Base-by-base conservation (phyloP, 2,888 invertebrate genomes). In the Callyntrura guangdongensis region DNA sequence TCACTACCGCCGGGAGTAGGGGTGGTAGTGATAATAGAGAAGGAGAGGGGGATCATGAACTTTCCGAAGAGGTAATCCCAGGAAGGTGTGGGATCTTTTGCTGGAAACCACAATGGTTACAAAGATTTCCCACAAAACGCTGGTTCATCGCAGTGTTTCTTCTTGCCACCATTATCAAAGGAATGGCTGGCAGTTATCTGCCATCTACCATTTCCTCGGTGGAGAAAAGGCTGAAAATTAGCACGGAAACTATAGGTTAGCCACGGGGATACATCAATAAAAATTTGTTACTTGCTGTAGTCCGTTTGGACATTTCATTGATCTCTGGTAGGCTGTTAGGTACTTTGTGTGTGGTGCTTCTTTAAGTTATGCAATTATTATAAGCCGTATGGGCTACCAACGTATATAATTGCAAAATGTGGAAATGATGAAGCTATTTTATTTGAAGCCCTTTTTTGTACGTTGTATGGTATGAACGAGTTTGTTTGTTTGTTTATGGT, bases 141-240 rank as follows among this genome's bases (percentile, higher is more conserved):
- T 95, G 95, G 91, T 97, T 96, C 94, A 95, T 96, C 94, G 94
- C 95, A 6, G 95, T 96, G n/a, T 97, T 96, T 93, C 96, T 96
- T 9, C 94, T 96, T n/a, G 95, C 94, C 11, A 94, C 93, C 1
- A 91, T 93, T n/a, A 89, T 92, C 59, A 93, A 92, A 69, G 93
- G 92, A n/a, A 93, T 91, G 91, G 86, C 89, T 82, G 94, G 89
- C 90, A 94, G 94, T 6, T 94, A 94, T 86, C 94, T 94, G 67
- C 93, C 94, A 2, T 93, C 94, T 27, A 94, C 94, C 11, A 93
- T 94, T 25, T 94, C 94, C 8, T 94, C 94, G 0, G 89, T 94
- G n/a, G 94, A 94, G 92, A 94, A 94, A 83, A 90, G 94, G 12
- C 94, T 94, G 84, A 94, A 94, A 90, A 93, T 94, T 17, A 94